A percentile compares a stretch with the other conserved stretches of the same genome.
Evolutionary conservation across 2,113 vertebrate species (phyloP).

Genomic region (Corynorhinus townsendii): DNA sequence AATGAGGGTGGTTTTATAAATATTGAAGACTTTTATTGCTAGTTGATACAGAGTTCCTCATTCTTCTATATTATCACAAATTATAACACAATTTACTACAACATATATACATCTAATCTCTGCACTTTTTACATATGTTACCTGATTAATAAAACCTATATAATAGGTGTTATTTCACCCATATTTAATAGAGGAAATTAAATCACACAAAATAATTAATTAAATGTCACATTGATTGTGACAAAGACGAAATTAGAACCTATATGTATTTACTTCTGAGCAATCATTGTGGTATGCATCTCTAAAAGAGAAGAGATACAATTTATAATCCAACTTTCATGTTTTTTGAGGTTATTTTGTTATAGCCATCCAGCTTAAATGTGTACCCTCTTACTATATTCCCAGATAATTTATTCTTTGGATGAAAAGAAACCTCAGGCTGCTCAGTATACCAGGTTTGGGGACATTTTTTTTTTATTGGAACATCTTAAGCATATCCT

Average conservation of each 20-base stretch:
- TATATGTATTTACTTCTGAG: not conserved
- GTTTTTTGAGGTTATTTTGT: slow-evolving; percentile 29
- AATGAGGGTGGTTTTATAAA: slow-evolving; percentile 21
- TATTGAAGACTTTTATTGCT: not conserved
- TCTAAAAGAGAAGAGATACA: not conserved
- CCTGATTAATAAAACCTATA: not conserved
- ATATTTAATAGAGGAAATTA: not conserved
- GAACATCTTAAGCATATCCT: not conserved
- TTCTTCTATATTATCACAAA: not conserved
- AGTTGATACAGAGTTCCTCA: not conserved
- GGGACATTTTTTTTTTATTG: not conserved
- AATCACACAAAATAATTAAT: not conserved
- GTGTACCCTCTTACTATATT: not conserved
- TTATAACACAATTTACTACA: not conserved
- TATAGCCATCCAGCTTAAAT: not conserved
- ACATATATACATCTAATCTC: not conserved
- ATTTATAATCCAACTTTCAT: slow-evolving; percentile 3
- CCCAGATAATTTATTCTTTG: not conserved
- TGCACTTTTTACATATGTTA: not conserved
- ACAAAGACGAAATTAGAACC: slow-evolving; percentile 8
- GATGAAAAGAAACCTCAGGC: not conserved
- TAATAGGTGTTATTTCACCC: not conserved
- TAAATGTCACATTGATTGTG: not conserved
- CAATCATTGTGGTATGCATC: not conserved
- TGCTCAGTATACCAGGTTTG: not conserved